phyloP scores from a whole-genome alignment of 64 coral and sea anemone genomes.

The Stichodactyla mertensii region DNA sequence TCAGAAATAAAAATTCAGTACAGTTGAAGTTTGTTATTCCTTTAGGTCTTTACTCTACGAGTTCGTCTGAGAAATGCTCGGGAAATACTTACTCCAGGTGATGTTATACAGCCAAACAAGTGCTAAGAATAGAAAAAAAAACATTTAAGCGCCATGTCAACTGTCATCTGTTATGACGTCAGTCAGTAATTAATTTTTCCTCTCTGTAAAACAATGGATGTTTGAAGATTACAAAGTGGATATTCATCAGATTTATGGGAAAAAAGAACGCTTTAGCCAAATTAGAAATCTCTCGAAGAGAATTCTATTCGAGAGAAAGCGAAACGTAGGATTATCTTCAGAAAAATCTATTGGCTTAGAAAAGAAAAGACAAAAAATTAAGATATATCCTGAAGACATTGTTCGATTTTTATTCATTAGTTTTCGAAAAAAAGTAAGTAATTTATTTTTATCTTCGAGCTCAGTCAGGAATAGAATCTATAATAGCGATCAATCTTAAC shows the following conservation, averaged over 20 bases:
- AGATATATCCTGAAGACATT: not conserved
- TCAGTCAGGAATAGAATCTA: not conserved
- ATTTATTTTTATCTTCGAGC: not conserved
- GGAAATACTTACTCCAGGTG: not conserved
- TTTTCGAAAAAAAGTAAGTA: not conserved
- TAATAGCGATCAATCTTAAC: not conserved
- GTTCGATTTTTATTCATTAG: not conserved
- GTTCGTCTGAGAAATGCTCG: not conserved
- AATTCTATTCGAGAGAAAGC: not conserved
- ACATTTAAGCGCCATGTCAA: not conserved
- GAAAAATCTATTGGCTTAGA: not conserved
- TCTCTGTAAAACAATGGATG: not conserved
- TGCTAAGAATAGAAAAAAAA: not conserved
- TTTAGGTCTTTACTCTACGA: not conserved
- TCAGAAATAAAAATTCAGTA: not conserved
- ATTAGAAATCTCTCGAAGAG: not conserved
- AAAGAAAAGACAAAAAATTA: not conserved
- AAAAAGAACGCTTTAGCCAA: not conserved
- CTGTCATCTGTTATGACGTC: not conserved
- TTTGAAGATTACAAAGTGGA: slow-evolving; percentile 3
- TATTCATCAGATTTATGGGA: not conserved
- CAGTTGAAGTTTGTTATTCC: no score
- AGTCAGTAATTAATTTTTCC: not conserved
- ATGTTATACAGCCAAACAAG: not conserved
- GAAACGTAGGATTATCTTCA: not conserved